Percentiles rank a stretch among this genome's conserved stretches.
Evolutionary conservation across 2,113 vertebrate genomes (phyloP).

Genomic region (Axis porcinus): DNA sequence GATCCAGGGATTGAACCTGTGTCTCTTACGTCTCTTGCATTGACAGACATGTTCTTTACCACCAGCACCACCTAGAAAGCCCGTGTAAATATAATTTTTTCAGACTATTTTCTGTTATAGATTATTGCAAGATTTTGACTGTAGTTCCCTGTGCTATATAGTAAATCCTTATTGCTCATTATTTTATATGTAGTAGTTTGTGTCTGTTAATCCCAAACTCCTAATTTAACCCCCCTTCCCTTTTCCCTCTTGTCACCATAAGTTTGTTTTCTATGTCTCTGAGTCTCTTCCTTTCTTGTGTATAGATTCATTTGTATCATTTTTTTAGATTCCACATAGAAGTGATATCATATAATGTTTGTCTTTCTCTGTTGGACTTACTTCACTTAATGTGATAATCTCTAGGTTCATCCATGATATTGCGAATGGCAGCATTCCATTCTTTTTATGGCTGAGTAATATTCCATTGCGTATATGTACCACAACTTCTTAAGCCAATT

Average conservation of each 20-base stretch:
- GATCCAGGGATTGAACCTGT: neutral
- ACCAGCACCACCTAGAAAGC: neutral
- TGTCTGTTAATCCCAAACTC: neutral
- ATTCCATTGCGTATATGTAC: neutral
- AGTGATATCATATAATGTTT: neutral
- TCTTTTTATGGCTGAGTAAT: neutral
- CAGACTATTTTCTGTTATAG: neutral
- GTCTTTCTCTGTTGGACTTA: neutral
- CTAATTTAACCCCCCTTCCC: neutral
- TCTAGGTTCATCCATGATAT: neutral
- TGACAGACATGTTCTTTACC: neutral
- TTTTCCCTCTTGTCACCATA: neutral
- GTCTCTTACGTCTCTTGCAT: neutral
- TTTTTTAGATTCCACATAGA: neutral
- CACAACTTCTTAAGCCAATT: neutral
- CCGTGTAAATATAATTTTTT: neutral
- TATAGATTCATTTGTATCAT: neutral
- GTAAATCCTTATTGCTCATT: neutral
- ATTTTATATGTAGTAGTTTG: neutral
- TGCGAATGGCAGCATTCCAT: neutral
- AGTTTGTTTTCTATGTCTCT: neutral
- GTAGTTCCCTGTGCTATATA: neutral
- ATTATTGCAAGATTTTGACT: neutral
- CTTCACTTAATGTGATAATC: neutral
- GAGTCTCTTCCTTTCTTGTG: neutral